Conservation (phyloP, 2,888 invertebrate genomes). For the Drosophila mercatorum region DNA sequence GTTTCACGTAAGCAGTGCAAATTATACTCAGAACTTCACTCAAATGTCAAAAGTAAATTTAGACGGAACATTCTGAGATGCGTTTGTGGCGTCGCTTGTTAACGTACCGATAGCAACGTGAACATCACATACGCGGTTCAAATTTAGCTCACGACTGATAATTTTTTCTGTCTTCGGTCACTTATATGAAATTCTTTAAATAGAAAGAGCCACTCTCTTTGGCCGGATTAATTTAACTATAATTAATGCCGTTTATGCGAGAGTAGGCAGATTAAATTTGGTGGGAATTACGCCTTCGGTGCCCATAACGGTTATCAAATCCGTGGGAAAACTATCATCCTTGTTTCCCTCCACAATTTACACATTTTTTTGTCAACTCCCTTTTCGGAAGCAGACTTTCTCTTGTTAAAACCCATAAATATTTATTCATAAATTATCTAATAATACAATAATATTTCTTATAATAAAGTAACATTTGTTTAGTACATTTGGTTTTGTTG, state of each 20-base stretch:
- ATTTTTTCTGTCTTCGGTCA: background rate
- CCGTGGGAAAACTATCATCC: conserved; percentile 83
- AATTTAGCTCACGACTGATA: background rate
- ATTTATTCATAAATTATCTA: conserved; percentile 70
- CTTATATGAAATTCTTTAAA: background rate
- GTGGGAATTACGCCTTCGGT: conserved; percentile 83
- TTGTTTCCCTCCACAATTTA: conserved; percentile 77
- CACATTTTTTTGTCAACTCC: conserved; percentile 13
- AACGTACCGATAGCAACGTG: background rate
- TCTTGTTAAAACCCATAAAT: conserved; percentile 75
- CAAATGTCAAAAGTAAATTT: conserved; percentile 15
- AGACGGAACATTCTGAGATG: fast-evolving
- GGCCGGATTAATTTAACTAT: conserved; percentile 78
- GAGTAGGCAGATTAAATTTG: conserved; percentile 75
- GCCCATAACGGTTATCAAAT: conserved; percentile 80
- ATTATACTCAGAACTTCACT: background rate
- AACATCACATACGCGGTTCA: conserved; percentile 22
- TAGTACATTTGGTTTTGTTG: conserved; percentile 36
- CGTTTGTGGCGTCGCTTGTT: conserved; percentile 26
- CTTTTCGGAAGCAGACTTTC: conserved; percentile 9
- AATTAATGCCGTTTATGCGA: conserved; percentile 77
- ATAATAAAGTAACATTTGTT: conserved; percentile 37
- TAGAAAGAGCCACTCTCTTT: conserved; percentile 72
- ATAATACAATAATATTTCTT: conserved; percentile 45
- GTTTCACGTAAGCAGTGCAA: background rate